Conservation (phyloP, 2,113 vertebrate genomes). For the Alosa alosa region DNA sequence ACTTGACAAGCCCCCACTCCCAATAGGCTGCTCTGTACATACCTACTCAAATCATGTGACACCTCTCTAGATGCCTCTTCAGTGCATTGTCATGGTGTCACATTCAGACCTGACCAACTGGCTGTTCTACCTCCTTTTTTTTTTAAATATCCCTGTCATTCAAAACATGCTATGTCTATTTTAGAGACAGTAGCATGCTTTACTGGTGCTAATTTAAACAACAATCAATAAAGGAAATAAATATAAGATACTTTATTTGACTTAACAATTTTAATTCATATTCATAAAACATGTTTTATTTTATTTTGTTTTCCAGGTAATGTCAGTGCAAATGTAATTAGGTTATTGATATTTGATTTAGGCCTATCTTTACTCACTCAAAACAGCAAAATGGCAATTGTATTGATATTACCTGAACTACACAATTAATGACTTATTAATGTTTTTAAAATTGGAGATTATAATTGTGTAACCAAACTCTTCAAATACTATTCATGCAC, state of each 20-base stretch:
- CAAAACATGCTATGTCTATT: no score
- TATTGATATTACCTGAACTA: no score
- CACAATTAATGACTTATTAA: no score
- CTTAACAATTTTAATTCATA: no score
- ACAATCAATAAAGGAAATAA: background rate
- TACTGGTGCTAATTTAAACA: background rate
- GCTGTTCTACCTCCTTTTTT: background rate
- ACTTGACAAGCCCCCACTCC: slow-evolving; percentile 27
- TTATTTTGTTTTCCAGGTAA: no score
- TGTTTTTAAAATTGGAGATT: no score
- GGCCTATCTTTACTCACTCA: no score
- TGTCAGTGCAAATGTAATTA: no score
- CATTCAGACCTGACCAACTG: slow-evolving; percentile 7
- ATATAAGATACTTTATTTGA: background rate
- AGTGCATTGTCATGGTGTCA: slow-evolving; percentile 21
- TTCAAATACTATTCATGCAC: background rate
- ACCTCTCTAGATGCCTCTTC: background rate
- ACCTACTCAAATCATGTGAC: slow-evolving; percentile 15
- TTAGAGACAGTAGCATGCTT: background rate
- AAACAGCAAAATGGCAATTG: no score
- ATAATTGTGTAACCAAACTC: no score
- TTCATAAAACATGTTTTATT: no score
- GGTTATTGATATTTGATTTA: no score
- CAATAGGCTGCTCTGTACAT: slow-evolving; percentile 35
- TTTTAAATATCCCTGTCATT: background rate